phyloP scores from a whole-genome alignment of 2,888 invertebrate genomes.

The Drosophila barbarae region DNA sequence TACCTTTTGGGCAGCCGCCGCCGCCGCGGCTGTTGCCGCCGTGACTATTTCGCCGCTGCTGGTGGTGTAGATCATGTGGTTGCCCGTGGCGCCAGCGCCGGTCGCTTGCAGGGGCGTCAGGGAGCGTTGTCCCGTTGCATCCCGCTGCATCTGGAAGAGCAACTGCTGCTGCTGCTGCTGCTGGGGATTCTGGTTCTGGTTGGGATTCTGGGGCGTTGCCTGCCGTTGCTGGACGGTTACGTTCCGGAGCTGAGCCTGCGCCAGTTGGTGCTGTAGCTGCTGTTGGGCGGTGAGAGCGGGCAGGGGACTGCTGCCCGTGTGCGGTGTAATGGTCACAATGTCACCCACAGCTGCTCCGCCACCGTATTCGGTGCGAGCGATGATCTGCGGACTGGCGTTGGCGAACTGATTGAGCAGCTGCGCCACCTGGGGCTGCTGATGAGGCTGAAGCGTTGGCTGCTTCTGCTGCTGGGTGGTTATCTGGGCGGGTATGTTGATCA shows the following conservation, averaged over 20 bases:
- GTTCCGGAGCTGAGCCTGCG: conserved; percentile 71
- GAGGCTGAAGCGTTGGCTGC: conserved; percentile 28
- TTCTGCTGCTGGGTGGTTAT: conserved; percentile 54
- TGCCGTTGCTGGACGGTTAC: conserved; percentile 71
- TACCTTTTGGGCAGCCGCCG: conserved; percentile 71
- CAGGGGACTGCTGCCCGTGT: conserved; percentile 60
- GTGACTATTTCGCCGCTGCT: conserved; percentile 69
- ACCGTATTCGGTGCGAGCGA: conserved; percentile 55
- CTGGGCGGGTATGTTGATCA: conserved; percentile 63
- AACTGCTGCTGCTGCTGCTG: conserved; percentile 64
- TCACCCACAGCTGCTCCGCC: conserved; percentile 59
- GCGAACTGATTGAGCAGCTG: conserved; percentile 57
- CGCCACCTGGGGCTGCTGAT: conserved; percentile 37
- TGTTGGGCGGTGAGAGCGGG: conserved; percentile 63
- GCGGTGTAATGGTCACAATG: conserved; percentile 61
- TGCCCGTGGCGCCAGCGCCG: conserved; percentile 67
- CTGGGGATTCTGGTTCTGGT: conserved; percentile 55
- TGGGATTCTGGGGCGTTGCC: conserved; percentile 51
- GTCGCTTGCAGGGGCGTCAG: conserved; percentile 63
- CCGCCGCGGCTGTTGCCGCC: conserved; percentile 50
- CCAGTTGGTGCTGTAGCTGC: conserved; percentile 68
- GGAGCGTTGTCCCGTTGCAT: conserved; percentile 58
- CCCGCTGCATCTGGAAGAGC: conserved; percentile 75
- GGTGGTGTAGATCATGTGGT: conserved; percentile 77
- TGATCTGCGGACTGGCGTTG: conserved; percentile 49